Evolutionary conservation across 2,888 invertebrate species (phyloP).

Genomic region (Drosophila niveifrons): DNA sequence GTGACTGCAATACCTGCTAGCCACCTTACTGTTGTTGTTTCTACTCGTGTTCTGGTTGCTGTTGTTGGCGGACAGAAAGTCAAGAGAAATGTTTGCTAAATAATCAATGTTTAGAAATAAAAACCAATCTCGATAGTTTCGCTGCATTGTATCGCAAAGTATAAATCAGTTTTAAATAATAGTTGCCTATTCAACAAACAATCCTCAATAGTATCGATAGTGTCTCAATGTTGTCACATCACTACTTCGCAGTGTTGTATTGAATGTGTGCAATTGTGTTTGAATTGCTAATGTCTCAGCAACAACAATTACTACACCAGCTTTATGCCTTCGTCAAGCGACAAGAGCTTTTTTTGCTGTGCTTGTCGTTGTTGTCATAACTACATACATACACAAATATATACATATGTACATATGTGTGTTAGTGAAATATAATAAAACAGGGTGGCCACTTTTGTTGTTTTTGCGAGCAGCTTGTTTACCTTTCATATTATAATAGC

Average conservation of each 20-base stretch:
- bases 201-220: no score
- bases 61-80: slow-evolving; percentile 39
- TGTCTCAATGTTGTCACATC: no score
- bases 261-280: slow-evolving; percentile 10
- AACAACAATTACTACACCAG: slow-evolving; percentile 27
- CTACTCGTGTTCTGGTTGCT: slow-evolving; percentile 15
- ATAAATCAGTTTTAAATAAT: no score
- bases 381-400: slow-evolving; percentile 34
- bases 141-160: not conserved
- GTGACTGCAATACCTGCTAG: slow-evolving; percentile 35
- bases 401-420: not conserved
- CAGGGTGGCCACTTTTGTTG: slow-evolving; percentile 44
- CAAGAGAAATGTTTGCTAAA: slow-evolving; percentile 51
- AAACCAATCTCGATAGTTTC: slow-evolving; percentile 2
- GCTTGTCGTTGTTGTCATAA: slow-evolving; percentile 44
- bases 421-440: slow-evolving; percentile 64
- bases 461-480: slow-evolving; percentile 66
- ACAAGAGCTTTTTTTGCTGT: slow-evolving; percentile 36
- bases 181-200: no score
- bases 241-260: no score
- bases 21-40: slow-evolving; percentile 16
- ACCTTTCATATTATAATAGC: slow-evolving; percentile 61
- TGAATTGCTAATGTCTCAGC: slow-evolving; percentile 42
- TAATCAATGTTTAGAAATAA: not conserved
- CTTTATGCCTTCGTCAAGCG: slow-evolving; percentile 24